These are phyloP conservation scores for Ochropacha duplaris DNA, from an alignment of 2,888 invertebrate genomes.

Conservation along the genomic window DNA sequence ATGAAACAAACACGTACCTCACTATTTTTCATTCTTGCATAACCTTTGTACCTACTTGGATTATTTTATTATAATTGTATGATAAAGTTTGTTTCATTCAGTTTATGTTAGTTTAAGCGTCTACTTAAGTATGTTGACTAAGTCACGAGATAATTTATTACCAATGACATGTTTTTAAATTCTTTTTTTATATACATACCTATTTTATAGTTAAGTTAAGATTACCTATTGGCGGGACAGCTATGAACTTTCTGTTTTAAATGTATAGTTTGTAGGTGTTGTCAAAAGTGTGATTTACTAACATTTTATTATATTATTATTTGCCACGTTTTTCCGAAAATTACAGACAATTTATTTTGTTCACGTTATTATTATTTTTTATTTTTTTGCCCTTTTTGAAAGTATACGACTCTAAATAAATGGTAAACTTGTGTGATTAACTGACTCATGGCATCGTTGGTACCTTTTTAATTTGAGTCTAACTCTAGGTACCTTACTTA, in stretches of 20 bases:
- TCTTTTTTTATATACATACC: constrained; percentile 59
- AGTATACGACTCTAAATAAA: no score
- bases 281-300: constrained; percentile 75
- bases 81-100: constrained; percentile 34
- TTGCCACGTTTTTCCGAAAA: constrained; percentile 20
- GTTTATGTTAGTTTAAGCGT: constrained; percentile 43
- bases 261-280: constrained; percentile 58
- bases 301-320: constrained; percentile 45
- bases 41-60: constrained; percentile 46
- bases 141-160: constrained; percentile 82
- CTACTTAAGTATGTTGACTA: constrained; percentile 75
- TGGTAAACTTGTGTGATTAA: no score
- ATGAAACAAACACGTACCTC: constrained; percentile 59
- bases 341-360: neutral
- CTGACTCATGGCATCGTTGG: no score
- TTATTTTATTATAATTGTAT: constrained; percentile 32
- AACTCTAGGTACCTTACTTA: no score
- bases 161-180: constrained; percentile 81
- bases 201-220: constrained; percentile 67
- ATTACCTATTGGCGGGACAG: constrained; percentile 51
- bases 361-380: constrained; percentile 30
- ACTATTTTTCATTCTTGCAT: constrained; percentile 57
- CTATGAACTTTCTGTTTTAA: constrained; percentile 54
- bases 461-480: no score
- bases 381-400: neutral